Evolutionary conservation across 2,797 vertebrate genomes (phyloP).

Genomic region (Channallabes apus): DNA sequence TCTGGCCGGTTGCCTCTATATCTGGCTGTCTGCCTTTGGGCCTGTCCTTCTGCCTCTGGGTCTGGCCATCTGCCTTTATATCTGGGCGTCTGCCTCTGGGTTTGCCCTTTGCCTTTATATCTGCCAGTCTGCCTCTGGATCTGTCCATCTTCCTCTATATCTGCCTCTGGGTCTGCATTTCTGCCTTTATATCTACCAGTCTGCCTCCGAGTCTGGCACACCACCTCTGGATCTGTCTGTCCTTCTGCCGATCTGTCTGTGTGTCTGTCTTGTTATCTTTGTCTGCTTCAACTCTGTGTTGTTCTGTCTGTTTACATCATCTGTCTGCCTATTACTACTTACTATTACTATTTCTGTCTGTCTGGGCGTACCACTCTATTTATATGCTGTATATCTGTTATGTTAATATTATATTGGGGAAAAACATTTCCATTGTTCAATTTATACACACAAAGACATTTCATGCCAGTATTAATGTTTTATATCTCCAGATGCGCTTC

Average conservation of each 20-base stretch:
- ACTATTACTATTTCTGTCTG: background rate
- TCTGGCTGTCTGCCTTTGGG: too few relatives aligned
- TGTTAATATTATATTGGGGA: too few relatives aligned
- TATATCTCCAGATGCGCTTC: conserved; percentile 73
- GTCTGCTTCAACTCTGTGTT: background rate
- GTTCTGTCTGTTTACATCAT: background rate
- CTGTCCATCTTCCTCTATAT: background rate
- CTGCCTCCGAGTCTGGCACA: too few relatives aligned
- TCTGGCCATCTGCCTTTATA: too few relatives aligned
- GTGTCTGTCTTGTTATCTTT: background rate
- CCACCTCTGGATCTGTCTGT: too few relatives aligned
- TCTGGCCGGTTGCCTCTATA: too few relatives aligned
- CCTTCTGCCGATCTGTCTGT: too few relatives aligned
- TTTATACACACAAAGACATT: background rate
- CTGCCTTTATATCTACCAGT: background rate
- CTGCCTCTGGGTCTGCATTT: background rate
- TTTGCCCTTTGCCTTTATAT: too few relatives aligned
- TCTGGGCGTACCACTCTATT: background rate
- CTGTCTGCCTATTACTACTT: background rate
- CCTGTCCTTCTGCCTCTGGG: too few relatives aligned
- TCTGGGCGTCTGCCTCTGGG: too few relatives aligned
- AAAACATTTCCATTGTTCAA: too few relatives aligned
- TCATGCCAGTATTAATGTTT: background rate
- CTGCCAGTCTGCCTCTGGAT: background rate
- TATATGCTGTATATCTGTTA: background rate